Evolutionary conservation across 2,797 vertebrate species (phyloP).

Genomic region (Calcarius lapponicus): DNA sequence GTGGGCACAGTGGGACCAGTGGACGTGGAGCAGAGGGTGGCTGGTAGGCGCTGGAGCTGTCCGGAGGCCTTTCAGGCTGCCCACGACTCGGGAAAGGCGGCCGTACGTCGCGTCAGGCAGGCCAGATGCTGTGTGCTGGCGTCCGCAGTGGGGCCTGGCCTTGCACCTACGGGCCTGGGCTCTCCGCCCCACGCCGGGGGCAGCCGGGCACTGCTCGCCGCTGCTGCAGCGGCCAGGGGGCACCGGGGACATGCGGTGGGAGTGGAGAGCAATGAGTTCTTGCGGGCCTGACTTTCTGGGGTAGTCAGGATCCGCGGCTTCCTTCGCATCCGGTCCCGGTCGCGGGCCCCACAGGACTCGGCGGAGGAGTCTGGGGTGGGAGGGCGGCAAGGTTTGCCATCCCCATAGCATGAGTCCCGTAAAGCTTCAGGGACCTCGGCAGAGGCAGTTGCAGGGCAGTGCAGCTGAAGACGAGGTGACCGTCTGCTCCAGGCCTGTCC

Average conservation of each 20-base stretch:
- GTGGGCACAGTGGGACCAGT: background rate
- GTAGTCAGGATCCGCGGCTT: accelerated
- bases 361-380: too few species aligned
- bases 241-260: background rate
- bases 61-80: background rate
- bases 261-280: background rate
- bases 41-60: background rate
- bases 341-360: accelerated
- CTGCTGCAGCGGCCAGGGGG: background rate
- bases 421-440: accelerated
- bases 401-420: accelerated
- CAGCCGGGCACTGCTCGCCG: background rate
- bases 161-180: background rate
- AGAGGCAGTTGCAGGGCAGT: accelerated
- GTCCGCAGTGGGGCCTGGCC: background rate
- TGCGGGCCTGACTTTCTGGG: too few species aligned
- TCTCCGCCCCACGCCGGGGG: too few species aligned
- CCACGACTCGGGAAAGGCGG: background rate
- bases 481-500: accelerated
- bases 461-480: background rate
- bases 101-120: too few species aligned
- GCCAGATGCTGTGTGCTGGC: background rate
- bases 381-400: too few species aligned
- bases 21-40: background rate
- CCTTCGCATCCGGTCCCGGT: too few species aligned